Evolutionary conservation across 53 echinoderm and acorn worm genomes (phyloP), one percentile per base, ranked within the genome.

Genomic region (Astropecten irregularis): DNA sequence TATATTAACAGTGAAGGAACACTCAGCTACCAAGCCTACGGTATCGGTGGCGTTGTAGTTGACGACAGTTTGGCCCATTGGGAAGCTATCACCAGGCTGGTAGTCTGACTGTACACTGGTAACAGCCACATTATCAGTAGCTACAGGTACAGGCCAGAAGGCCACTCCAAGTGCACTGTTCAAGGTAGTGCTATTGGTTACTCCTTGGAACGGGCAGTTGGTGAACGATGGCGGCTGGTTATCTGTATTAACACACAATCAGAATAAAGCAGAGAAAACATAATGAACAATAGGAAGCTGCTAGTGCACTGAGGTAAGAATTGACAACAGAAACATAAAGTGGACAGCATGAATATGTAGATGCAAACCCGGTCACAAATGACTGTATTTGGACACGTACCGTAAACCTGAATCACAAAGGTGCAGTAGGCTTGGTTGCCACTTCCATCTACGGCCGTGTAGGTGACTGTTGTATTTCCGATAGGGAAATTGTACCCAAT

Each of bases 11-110:
- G 42, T 68, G 25, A 68, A 68, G 8, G 68, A 40, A 28, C 68
- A 68, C 23, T 68, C 27, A 46, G 42, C 68, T 7, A 68, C 46
- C 42, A 68, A 27, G 34, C 81, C 87, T 3, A 70, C 68, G 0
- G 69, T 55, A 19, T 87, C 87, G 16, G 69, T 69, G 10, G 50
- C 81, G 33, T n/a, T 81, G 27, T 81, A 51, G 32, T 49, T 81
- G 37, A 87, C 87, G 23, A 34, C 27, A 26, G 87, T 87, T 4
- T 2, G 16, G 16, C 87, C 87, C n/a, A 81, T 37, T 3, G 53
- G 30, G 63, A 87, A 87, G 47, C 18, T 49, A 38, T 59, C 81
- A 23, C 87, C 87, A 36, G 81, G 81, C 81, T 81, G 68, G 81
- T 81, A 81, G 71, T 71, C 70, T 20, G 33, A 81, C 28, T 27